Conservation (phyloP, 2,797 vertebrate species). For the Varecia variegata region DNA sequence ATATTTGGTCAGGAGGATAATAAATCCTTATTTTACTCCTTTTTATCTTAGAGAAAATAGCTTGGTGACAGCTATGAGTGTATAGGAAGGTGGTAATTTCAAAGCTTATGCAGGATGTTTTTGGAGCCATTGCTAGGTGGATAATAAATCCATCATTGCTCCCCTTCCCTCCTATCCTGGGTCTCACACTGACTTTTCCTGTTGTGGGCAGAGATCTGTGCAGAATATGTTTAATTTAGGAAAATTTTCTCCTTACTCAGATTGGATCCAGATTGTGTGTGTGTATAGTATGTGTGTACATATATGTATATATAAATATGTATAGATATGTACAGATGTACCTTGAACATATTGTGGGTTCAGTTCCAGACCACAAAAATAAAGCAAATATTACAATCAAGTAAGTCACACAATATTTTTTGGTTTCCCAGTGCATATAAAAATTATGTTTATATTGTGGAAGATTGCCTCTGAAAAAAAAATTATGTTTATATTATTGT, state of each 20-base stretch:
- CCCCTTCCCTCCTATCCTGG: neutral
- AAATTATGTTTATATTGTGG: neutral
- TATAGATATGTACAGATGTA: neutral
- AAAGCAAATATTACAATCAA: neutral
- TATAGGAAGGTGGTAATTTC: neutral
- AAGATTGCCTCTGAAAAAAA: no score
- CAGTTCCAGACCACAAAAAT: neutral
- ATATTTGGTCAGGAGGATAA: neutral
- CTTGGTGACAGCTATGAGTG: neutral
- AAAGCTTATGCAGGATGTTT: neutral
- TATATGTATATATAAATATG: neutral
- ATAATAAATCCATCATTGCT: neutral
- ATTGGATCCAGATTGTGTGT: neutral
- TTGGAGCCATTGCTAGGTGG: neutral
- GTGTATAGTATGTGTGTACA: neutral
- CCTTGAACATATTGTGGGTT: neutral
- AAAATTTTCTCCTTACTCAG: neutral
- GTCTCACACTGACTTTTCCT: neutral
- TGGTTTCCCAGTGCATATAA: neutral
- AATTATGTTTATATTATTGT: neutral
- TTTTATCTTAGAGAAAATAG: neutral
- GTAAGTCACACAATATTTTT: neutral
- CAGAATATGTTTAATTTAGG: neutral
- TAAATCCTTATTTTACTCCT: neutral
- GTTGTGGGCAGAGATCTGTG: neutral